These are phyloP conservation scores for Catocala nupta DNA, from an alignment of 2,888 invertebrate genomes.

Conservation along the genomic window DNA sequence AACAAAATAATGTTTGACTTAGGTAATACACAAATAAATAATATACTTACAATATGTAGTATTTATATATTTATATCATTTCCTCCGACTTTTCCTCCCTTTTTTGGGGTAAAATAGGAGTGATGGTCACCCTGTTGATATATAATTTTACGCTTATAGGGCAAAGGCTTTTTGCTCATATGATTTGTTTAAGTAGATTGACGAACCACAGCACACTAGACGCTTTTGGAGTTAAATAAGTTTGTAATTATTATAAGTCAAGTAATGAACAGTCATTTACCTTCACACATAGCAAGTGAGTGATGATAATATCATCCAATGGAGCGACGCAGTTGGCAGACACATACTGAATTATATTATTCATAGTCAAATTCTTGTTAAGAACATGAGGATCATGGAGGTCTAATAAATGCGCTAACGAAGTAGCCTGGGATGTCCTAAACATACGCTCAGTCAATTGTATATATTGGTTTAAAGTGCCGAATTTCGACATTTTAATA, in stretches of 20 bases:
- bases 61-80: too few relatives aligned
- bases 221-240: too few relatives aligned
- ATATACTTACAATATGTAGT: too few relatives aligned
- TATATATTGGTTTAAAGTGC: slow-evolving; percentile 76
- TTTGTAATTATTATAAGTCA: background rate
- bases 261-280: slow-evolving; percentile 65
- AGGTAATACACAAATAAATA: too few relatives aligned
- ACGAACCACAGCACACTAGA: too few relatives aligned
- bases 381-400: slow-evolving; percentile 91
- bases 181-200: too few relatives aligned
- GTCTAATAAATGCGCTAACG: slow-evolving; percentile 88
- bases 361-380: slow-evolving; percentile 90
- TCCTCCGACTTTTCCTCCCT: too few relatives aligned
- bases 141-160: too few relatives aligned
- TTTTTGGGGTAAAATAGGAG: too few relatives aligned
- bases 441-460: slow-evolving; percentile 88
- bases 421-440: slow-evolving; percentile 88
- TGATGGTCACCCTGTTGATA: too few relatives aligned
- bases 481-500: slow-evolving; percentile 52
- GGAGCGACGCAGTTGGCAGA: slow-evolving; percentile 91
- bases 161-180: too few relatives aligned
- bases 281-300: slow-evolving; percentile 91
- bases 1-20: too few relatives aligned
- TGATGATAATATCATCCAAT: slow-evolving; percentile 91
- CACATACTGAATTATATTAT: slow-evolving; percentile 90